Evolutionary conservation across 2,797 vertebrate species (phyloP), one percentile per base, ranked within the genome.

Genomic region (Sebastes umbrosus): DNA sequence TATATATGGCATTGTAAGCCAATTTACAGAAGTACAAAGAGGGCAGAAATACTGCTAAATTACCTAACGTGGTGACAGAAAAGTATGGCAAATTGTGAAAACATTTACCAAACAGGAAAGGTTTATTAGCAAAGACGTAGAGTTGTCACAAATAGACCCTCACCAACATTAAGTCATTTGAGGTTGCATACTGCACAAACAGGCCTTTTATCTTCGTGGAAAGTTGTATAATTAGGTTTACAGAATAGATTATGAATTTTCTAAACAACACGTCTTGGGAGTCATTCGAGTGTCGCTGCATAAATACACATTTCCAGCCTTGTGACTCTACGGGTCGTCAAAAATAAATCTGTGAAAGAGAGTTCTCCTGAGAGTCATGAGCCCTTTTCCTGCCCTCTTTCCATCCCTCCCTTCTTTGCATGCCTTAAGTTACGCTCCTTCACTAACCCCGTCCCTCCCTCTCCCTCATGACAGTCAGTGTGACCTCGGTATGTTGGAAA

Each of bases 281-380:
- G 73, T 50, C 36, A 72, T 69, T 50, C 1, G 7, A 71, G 60
- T 31, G 43, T 66, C 72, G 74, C 54, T 52, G n/a, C 22, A 86
- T 70, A 86, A 90, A 87, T 76, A 79, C 57, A 75, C 81, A 85
- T 70, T 80, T 75, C 57, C 63, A 59, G 57, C 69, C 69, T 82
- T 73, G 80, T 89, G 86, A 92, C 85, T 93, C 71, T 25, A 9
- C 1, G 7, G 64, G 60, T 74, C 27, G 50, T 90, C 75, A 83
- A 91, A 11, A 91, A 91, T 86, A 79, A 92, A 91, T 85, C 64
- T 71, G 54, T 66, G 27, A 77, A 82, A 75, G 16, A 73, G 65
- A 73, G 67, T 43, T 73, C 88, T 86, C 64, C 76, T 72, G 43
- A 84, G 83, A 91, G 88, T 77, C 80, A 89, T 84, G 76, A 87